Base-by-base conservation (phyloP, 2,113 vertebrate species). In the Protobothrops flavoviridis region DNA sequence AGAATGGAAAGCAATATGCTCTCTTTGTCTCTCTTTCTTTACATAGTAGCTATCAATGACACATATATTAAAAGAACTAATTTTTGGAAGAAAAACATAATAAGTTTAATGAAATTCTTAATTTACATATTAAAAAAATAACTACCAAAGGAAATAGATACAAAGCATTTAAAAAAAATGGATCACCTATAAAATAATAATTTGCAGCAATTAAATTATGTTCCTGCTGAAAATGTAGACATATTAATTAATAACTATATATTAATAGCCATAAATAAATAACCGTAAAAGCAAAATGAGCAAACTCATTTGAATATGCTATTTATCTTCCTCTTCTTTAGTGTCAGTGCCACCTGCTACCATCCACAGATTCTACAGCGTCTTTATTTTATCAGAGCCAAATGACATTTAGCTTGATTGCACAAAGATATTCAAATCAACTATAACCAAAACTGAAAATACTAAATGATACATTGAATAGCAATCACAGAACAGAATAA, bases 201-300 rank as follows among this genome's bases (percentile, higher is more conserved):
- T 21, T 56, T 45, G 39, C 20, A 52, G 50, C 50, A 93, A 56
- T 87, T 91, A 90, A 87, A 92, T 74, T 56, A 57, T 55, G 52
- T 23, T 90, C 57, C 57, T 88, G 26, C 21, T 56, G 88, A 89
- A 74, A 90, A 39, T 13, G 45, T 56, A 64, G 55, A 33, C 24
- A 64, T 43, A 85, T 85, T 88, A 69, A 85, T 89, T 89, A 90
- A 93, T 93, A 90, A 57, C 39, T 55, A 93, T 85, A 48, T 94
- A 52, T 85, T 61, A 93, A 93, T 90, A 93, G 69, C 11, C 20
- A 93, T 93, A 48, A 90, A 90, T 90, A 93, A 90, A 86, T 93
- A 90, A 86, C 45, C 12, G 12, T 85, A 59, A 93, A 26, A 85
- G 33, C 23, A 86, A 64, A 86, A 93, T 86, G 53, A 86, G 20